Evolutionary conservation across 2,888 invertebrate genomes (phyloP), one percentile per base, ranked within the genome.

Genomic region (Bellardia pandia): DNA sequence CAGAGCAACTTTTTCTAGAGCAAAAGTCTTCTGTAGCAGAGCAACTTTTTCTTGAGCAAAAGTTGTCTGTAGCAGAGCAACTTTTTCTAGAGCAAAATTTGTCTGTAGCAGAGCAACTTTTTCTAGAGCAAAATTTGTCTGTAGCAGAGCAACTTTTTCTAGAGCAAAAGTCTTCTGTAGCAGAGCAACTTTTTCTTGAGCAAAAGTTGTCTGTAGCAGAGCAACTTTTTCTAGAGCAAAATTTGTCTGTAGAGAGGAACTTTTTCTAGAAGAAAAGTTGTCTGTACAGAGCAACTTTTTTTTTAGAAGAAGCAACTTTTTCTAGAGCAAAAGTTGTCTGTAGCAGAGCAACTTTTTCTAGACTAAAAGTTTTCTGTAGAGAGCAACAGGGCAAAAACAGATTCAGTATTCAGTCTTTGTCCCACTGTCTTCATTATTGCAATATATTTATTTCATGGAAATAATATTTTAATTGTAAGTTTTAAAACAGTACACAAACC

Each of bases 401-500:
- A 8, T 23, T 56, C 9, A 9, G 3, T 51, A 51, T 51, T 51
- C n/a, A 5, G 3, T 23, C 16, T 48, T 79, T 33, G 6, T 2
- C n/a, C 53, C 53, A 72, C 72, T 72, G 53, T 66, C 9, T 66
- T 66, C 23, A 45, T 66, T 37, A 16, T 37, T 37, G 7, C 16
- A 45, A 42, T 66, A 42, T 3, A 60, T 60, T 16, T 33, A 23
- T 42, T 42, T 42, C 45, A 45, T 48, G 48, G 23, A 48, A 68
- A 68, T 48, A 68, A 30, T 68, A 45, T 56, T 42, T 72, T 77
- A 79, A 74, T 60, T 68, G 76, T 51, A 48, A 56, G 48, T 79
- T 68, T 60, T n/a, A 14, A 62, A 76, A 64, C 75, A 80, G 80
- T 79, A 62, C 69, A 64, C 68, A 68, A 78, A 60, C 60, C 51